Evolutionary conservation across 1,140 invertebrate genomes (phyloP).

Genomic region (Palaemon carinicauda): DNA sequence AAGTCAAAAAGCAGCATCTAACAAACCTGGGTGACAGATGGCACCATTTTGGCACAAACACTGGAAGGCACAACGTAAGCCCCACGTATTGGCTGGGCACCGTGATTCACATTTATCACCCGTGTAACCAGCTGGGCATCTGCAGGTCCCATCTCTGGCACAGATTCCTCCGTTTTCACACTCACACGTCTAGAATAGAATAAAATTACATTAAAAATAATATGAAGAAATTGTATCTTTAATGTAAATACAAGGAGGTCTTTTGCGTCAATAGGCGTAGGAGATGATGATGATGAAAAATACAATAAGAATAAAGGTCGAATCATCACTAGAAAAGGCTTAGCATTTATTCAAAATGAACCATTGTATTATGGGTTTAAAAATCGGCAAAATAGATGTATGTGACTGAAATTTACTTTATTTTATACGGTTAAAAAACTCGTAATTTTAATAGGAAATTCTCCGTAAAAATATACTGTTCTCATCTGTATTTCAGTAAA

Average conservation of each 20-base stretch:
- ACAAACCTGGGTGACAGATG: slow-evolving; percentile 71
- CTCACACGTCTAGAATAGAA: slow-evolving; percentile 85
- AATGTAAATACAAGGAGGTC: too few species aligned
- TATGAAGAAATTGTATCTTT: too few species aligned
- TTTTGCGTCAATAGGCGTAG: too few species aligned
- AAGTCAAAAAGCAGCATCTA: too few species aligned
- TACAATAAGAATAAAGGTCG: not conserved
- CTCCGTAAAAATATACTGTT: too few species aligned
- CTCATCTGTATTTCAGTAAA: too few species aligned
- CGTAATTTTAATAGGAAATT: too few species aligned
- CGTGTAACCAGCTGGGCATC: slow-evolving; percentile 79
- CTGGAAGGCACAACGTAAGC: slow-evolving; percentile 75
- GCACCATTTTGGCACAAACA: slow-evolving; percentile 83
- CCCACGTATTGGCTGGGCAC: slow-evolving; percentile 80
- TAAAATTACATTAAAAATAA: not conserved
- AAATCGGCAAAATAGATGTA: not conserved
- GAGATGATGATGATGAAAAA: not conserved
- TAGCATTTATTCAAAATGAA: not conserved
- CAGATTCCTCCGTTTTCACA: slow-evolving; percentile 82
- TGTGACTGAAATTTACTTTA: too few species aligned
- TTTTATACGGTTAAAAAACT: too few species aligned
- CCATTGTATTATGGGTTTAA: not conserved
- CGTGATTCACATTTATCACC: slow-evolving; percentile 76
- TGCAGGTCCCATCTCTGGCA: slow-evolving; percentile 81
- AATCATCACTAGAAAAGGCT: not conserved